phyloP scores from a whole-genome alignment of 2,797 vertebrate species.

The Staurois parvus region DNA sequence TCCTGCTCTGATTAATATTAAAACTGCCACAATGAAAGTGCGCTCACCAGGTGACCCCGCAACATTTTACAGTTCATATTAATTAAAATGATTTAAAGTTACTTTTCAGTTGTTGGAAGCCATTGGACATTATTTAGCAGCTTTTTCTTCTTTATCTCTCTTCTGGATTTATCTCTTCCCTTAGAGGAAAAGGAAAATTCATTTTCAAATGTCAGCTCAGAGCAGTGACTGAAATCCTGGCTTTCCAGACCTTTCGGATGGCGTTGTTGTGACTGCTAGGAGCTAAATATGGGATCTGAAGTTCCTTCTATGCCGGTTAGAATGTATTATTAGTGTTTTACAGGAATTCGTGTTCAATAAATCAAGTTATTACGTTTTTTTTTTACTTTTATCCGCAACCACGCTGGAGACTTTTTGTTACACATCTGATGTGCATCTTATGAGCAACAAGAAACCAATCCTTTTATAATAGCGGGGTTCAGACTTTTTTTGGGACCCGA shows the following conservation, averaged over 20 bases:
- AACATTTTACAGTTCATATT: not conserved
- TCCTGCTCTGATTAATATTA: constrained; percentile 6
- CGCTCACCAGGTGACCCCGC: not conserved
- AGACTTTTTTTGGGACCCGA: too few species aligned
- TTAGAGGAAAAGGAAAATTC: not conserved
- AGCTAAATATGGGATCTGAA: not conserved
- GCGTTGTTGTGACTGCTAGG: not conserved
- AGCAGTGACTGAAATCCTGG: not conserved
- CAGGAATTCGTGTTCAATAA: too few species aligned
- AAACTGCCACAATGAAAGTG: not conserved
- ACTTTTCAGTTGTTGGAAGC: constrained; percentile 10
- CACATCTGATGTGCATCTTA: too few species aligned
- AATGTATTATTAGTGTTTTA: too few species aligned
- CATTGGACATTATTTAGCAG: not conserved
- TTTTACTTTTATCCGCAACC: too few species aligned
- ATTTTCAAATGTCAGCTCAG: not conserved
- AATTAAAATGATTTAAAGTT: constrained; percentile 22
- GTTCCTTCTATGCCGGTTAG: too few species aligned
- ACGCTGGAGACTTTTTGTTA: too few species aligned
- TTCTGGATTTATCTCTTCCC: not conserved
- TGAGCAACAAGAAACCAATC: too few species aligned
- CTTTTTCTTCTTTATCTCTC: not conserved
- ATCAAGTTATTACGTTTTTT: too few species aligned
- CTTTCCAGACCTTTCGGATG: not conserved
- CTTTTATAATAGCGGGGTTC: too few species aligned